Evolutionary conservation across 2,797 vertebrate species (phyloP).

Genomic region (Anguilla pacifica): DNA sequence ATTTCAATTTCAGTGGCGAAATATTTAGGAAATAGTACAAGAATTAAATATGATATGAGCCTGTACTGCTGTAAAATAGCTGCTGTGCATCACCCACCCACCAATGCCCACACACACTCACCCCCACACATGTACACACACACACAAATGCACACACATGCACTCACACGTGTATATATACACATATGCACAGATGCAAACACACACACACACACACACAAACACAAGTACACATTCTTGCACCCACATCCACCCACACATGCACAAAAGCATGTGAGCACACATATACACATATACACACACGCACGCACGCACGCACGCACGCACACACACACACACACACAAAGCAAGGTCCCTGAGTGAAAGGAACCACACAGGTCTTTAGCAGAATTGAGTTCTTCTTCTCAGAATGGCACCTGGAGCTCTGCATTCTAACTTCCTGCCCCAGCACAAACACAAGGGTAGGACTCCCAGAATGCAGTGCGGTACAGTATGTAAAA

Average conservation of each 20-base stretch:
- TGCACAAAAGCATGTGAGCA: too few relatives aligned
- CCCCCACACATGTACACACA: too few relatives aligned
- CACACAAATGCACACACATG: too few relatives aligned
- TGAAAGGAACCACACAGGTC: background rate
- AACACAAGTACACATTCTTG: too few relatives aligned
- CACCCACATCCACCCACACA: background rate
- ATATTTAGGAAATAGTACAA: background rate
- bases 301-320: background rate
- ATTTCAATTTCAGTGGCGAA: background rate
- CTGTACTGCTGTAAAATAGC: background rate
- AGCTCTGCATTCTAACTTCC: conserved; percentile 2
- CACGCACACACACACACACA: background rate
- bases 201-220: too few relatives aligned
- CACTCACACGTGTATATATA: background rate
- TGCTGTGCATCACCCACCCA: too few relatives aligned
- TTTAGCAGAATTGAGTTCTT: background rate
- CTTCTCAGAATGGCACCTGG: background rate
- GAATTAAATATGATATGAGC: background rate
- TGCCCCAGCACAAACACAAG: background rate
- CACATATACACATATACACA: too few relatives aligned
- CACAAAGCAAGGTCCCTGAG: background rate
- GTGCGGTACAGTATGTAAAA: background rate
- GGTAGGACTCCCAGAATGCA: background rate
- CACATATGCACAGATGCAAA: too few relatives aligned
- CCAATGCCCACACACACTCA: too few relatives aligned